Evolutionary conservation across 2,888 invertebrate species (phyloP), one percentile per base, ranked within the genome.

Genomic region (Sicus ferrugineus): DNA sequence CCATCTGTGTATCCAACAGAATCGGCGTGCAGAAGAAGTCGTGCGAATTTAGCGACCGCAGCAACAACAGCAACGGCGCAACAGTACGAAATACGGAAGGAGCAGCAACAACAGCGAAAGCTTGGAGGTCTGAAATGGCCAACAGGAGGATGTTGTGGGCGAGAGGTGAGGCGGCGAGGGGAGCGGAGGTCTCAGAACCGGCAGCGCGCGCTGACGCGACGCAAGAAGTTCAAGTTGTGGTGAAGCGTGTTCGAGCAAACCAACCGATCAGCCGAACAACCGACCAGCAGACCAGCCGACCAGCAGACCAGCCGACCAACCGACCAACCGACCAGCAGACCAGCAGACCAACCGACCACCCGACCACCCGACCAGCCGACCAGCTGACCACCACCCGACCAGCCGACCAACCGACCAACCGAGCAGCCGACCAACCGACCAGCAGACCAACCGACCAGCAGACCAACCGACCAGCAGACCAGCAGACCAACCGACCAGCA

Each of bases 1-100:
- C 77, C 79, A 78, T 71, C 46, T 9, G 42, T 50, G 21, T 42
- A 52, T 67, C 58, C 65, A 46, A 61, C 42, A 71, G 74, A 78
- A 77, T 73, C 26, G 23, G n/a, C 52, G 26, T n/a, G n/a, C n/a
- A n/a, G n/a, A n/a, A n/a, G n/a, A n/a, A n/a, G n/a, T 23, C 34
- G 28, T 26, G 46, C 26, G 46, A 21, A 21, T 19, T 19, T 21
- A 30, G 48, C 42, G 21, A 2, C 28, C 30, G 59, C 28, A 54
- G 56, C 50, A 66, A 56, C 11, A 56, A 28, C 38, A 42, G 28
- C 31, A 54, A 23, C 28, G 16, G 38, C 38, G 14, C 5, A 34
- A 28, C 23, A 30, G 26, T 14, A 7, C 2, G 54, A 54, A 4
- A 16, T 16, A 3, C 11, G 14, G 34, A 16, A 42, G 28, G 19